Base-by-base conservation (phyloP, 1,140 invertebrate species). In the Lamellibrachia luymesi region DNA sequence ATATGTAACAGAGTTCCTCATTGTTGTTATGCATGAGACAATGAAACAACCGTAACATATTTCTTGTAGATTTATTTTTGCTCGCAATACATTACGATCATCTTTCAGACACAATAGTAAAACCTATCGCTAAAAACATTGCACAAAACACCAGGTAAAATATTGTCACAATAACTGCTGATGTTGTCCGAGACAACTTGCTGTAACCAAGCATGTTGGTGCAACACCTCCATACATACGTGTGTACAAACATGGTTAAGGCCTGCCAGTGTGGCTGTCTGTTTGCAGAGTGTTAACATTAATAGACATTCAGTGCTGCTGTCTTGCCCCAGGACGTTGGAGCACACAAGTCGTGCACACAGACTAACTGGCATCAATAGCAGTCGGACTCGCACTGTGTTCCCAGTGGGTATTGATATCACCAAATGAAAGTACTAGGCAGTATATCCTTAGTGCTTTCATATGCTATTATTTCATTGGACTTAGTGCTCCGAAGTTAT, bases 51-150 rank as follows among this genome's bases (percentile, higher is more conserved):
- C 13, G 64, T 22, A 80, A 80, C 64, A 22, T 80, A 80, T 80
- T 80, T 80, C 5, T 80, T 80, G 64, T 80, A 80, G 64, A 80
- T 80, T 80, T 80, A 80, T 80, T 80, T 80, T 80, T 80, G 64
- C 64, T 80, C 64, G 64, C 64, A 80, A 80, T 80, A 80, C 64
- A 80, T 80, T 80, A 80, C 64, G 64, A 80, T 80, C 64, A 80
- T 80, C 64, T 80, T 80, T 80, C 64, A 80, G 7, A 80, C 64
- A 80, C 64, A 80, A 80, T 80, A 80, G 64, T 80, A 80, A 80
- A 80, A 80, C 64, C 64, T 80, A 80, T 80, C 64, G 64, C 64
- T 80, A 80, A 80, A 22, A 80, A 80, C 64, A 80, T 80, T 80
- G 64, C 64, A 80, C 64, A 80, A 80, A 80, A 80, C 64, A 80